Conservation (phyloP, 2,888 invertebrate genomes). For the Carpatolechia fugitivella region DNA sequence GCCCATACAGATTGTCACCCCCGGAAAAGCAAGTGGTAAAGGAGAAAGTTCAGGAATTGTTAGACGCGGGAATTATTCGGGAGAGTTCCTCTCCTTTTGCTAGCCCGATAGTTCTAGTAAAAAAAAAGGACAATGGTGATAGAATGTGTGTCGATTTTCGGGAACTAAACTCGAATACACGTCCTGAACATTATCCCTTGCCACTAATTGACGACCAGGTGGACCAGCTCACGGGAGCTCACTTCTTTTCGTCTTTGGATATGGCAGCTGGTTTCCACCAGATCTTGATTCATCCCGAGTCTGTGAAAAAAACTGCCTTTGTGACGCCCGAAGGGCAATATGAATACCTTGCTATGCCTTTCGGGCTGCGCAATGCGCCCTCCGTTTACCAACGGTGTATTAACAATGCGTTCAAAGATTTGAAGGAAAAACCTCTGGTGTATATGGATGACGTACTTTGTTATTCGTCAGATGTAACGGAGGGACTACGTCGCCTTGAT, state of each 20-base stretch:
- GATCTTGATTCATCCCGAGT: too few relatives aligned
- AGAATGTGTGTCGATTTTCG: constrained; percentile 4
- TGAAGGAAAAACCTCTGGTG: not conserved
- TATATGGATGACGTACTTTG: constrained; percentile 4
- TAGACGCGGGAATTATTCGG: constrained; percentile 1
- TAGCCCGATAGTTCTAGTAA: not conserved
- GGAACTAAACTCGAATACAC: not conserved
- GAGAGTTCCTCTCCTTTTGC: constrained; percentile 8
- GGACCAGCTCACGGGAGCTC: not conserved
- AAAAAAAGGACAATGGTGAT: not conserved
- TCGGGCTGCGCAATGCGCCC: not conserved
- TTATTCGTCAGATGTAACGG: not conserved
- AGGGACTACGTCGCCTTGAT: not conserved
- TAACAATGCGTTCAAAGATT: not conserved
- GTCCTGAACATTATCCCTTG: not conserved
- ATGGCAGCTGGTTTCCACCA: not conserved
- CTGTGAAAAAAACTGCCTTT: too few relatives aligned
- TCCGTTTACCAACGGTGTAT: not conserved
- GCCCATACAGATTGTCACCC: not conserved
- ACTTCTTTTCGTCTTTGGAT: not conserved
- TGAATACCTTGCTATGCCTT: not conserved
- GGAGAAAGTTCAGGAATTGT: not conserved
- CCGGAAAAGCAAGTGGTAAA: not conserved
- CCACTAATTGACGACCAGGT: not conserved
- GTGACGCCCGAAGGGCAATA: too few relatives aligned